Evolutionary conservation across 2,113 vertebrate genomes (phyloP).

Genomic region (Pandion haliaetus): DNA sequence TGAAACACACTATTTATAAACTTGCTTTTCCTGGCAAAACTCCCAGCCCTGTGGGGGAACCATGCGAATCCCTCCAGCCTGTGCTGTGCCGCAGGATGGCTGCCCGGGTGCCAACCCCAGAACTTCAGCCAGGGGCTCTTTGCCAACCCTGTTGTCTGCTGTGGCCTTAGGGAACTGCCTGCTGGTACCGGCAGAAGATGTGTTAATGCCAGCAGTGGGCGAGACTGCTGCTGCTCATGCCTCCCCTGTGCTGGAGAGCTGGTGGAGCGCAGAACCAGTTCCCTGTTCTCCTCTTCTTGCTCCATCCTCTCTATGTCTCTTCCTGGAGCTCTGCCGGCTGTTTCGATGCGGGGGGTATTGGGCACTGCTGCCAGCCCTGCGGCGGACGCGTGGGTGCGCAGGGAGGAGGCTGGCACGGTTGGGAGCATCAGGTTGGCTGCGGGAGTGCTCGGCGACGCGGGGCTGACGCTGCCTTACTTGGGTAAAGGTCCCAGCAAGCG

Average conservation of each 20-base stretch:
- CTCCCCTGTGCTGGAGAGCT: not conserved
- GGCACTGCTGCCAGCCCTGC: not conserved
- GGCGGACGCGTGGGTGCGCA: not conserved
- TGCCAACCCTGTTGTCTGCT: accelerated
- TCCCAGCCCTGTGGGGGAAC: conserved; percentile 52
- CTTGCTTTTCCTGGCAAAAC: conserved; percentile 45
- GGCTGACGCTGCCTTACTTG: not conserved
- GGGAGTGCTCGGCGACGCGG: not conserved
- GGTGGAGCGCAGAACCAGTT: not conserved
- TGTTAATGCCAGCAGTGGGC: accelerated
- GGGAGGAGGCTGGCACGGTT: not conserved
- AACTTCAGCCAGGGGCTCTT: not conserved
- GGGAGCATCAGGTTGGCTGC: not conserved
- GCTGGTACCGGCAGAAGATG: not conserved
- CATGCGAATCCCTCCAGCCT: conserved; percentile 14
- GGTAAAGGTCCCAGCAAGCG: conserved; percentile 6
- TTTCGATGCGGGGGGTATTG: not conserved
- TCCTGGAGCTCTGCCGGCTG: not conserved
- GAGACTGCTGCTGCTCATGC: accelerated
- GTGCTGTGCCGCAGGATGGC: not conserved
- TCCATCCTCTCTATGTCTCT: not conserved
- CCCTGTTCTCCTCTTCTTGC: not conserved
- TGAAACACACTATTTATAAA: conserved; percentile 61
- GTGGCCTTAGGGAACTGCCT: accelerated
- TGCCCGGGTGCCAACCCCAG: not conserved